Conservation (phyloP, 2,888 invertebrate species). For the Apodemia mormo region DNA sequence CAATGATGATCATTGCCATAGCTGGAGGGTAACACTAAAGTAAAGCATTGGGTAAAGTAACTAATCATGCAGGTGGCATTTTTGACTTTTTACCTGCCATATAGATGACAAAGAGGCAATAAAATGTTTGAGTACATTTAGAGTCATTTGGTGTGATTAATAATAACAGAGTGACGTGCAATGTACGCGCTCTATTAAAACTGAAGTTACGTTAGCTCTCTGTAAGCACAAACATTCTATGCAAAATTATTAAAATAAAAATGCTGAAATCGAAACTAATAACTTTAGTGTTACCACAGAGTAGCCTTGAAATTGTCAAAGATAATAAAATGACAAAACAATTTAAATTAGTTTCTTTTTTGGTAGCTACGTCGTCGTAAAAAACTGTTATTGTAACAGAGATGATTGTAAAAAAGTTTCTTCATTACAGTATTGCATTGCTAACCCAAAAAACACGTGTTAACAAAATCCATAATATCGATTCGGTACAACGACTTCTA, state of each 20-base stretch:
- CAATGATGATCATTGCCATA: no score
- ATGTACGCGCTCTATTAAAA: neutral
- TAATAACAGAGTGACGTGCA: neutral
- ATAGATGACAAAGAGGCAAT: neutral
- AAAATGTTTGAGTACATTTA: neutral
- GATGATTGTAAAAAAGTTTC: no score
- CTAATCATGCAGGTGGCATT: no score
- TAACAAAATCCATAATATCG: no score
- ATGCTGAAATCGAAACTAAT: neutral
- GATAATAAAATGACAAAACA: slow-evolving; percentile 7
- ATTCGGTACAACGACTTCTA: no score
- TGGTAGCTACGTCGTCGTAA: neutral
- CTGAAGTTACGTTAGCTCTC: neutral
- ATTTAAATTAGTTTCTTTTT: neutral
- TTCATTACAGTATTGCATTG: no score
- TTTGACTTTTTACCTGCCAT: no score
- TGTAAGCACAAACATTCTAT: neutral
- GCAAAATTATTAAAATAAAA: neutral
- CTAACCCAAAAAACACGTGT: no score
- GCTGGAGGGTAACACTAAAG: no score
- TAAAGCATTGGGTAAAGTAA: no score
- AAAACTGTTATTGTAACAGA: neutral
- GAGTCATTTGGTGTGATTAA: no score
- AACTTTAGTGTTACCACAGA: neutral
- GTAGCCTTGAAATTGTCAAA: slow-evolving; percentile 5